Evolutionary conservation across 2,797 vertebrate genomes (phyloP).

Genomic region (Danio aesculapii): DNA sequence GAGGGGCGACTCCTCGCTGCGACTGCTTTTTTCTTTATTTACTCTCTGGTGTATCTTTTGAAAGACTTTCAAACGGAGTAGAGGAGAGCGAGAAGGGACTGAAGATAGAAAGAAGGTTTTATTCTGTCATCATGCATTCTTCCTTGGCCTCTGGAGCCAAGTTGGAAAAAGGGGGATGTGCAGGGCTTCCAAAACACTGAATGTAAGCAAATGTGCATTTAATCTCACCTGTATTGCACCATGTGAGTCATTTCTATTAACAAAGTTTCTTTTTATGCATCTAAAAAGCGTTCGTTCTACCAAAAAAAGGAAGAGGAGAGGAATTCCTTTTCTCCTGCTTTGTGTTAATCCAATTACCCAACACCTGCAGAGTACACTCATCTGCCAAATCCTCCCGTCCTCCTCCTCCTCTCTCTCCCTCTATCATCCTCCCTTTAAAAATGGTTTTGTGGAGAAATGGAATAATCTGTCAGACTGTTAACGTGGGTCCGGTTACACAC

Average conservation of each 20-base stretch:
- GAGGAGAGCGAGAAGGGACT: conserved; percentile 32
- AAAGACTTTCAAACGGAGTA: conserved; percentile 51
- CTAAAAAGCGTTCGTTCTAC: conserved; percentile 10
- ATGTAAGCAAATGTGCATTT: not conserved
- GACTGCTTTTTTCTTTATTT: conserved; percentile 74
- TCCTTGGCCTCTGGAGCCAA: conserved; percentile 57
- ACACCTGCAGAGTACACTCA: conserved; percentile 85
- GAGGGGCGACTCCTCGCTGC: conserved; percentile 75
- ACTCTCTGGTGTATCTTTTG: conserved; percentile 59
- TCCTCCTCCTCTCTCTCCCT: conserved; percentile 64
- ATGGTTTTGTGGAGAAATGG: conserved; percentile 73
- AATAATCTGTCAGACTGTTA: conserved; percentile 84
- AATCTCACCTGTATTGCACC: conserved; percentile 3
- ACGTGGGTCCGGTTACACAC: conserved; percentile 86
- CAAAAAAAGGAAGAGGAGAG: conserved; percentile 59
- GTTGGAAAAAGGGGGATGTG: not conserved
- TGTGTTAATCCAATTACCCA: conserved; percentile 93
- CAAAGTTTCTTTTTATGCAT: not conserved
- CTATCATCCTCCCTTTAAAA: conserved; percentile 58
- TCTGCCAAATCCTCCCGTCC: conserved; percentile 84
- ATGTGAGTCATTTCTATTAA: not conserved
- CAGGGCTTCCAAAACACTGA: conserved; percentile 7
- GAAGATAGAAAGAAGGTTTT: conserved; percentile 73
- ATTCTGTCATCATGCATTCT: conserved; percentile 84
- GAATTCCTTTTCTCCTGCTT: conserved; percentile 80